These are phyloP conservation scores for Zapus hudsonius DNA, from an alignment of 2,113 vertebrate species.

Conservation along the genomic window DNA sequence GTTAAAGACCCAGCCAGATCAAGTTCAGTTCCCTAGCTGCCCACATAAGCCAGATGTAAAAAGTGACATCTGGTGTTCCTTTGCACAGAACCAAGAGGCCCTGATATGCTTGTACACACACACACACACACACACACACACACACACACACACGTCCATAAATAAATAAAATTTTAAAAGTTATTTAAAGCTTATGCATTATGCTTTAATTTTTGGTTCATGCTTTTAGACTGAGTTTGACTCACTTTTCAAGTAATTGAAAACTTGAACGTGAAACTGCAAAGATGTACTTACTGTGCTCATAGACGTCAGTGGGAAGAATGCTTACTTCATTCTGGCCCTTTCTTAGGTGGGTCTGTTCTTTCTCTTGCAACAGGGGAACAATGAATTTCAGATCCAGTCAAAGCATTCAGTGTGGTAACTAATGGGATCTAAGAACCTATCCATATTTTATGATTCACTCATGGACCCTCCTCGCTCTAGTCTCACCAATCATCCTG, in stretches of 20 bases:
- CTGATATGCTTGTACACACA: no score
- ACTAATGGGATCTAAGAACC: background rate
- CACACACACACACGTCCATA: no score
- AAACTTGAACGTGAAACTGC: background rate
- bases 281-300: background rate
- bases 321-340: background rate
- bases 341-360: background rate
- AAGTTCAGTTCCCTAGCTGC: no score
- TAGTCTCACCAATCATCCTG: background rate
- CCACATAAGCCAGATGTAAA: no score
- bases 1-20: no score
- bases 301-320: background rate
- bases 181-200: background rate
- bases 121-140: no score
- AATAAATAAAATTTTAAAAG: background rate
- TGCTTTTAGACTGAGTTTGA: background rate
- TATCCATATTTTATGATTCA: fast-evolving
- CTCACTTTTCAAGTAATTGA: background rate
- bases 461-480: background rate
- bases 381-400: background rate
- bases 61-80: no score
- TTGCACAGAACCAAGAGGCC: no score
- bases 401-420: background rate
- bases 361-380: background rate
- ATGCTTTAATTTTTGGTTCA: background rate